A percentile compares a stretch with the other conserved stretches of the same genome.
Conservation (phyloP, 1,140 invertebrate genomes). For the Caenorhabditis elegans region DNA sequence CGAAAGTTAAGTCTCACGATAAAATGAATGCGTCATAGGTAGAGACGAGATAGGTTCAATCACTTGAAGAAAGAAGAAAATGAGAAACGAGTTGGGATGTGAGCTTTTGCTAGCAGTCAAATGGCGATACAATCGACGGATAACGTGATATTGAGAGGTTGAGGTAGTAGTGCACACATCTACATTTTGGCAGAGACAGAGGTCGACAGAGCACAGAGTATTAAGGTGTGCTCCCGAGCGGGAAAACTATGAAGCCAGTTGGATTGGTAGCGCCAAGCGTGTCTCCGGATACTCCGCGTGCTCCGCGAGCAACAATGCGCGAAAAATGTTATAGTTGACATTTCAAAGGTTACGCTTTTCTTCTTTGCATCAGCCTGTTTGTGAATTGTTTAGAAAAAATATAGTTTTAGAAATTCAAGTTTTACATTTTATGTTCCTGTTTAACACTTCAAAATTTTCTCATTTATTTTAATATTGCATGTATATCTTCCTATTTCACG, state of each 20-base stretch:
- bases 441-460: too few relatives aligned
- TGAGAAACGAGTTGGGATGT: not conserved
- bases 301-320: not conserved
- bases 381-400: too few relatives aligned
- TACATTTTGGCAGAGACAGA: conserved; percentile 27
- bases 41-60: not conserved
- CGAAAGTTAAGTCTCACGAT: too few relatives aligned
- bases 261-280: not conserved
- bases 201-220: not conserved
- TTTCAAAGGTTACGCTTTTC: not conserved
- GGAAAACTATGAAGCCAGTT: not conserved
- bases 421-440: too few relatives aligned
- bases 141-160: conserved; percentile 24
- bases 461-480: too few relatives aligned
- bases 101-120: not conserved
- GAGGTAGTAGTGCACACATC: not conserved
- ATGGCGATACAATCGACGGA: conserved; percentile 27
- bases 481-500: too few relatives aligned
- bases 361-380: too few relatives aligned
- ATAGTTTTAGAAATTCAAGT: too few relatives aligned
- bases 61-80: not conserved
- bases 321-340: not conserved
- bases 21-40: too few relatives aligned
- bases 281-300: not conserved
- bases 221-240: not conserved